Evolutionary conservation across 2,797 vertebrate species (phyloP).

Genomic region (Neosilurus mollespiculum): DNA sequence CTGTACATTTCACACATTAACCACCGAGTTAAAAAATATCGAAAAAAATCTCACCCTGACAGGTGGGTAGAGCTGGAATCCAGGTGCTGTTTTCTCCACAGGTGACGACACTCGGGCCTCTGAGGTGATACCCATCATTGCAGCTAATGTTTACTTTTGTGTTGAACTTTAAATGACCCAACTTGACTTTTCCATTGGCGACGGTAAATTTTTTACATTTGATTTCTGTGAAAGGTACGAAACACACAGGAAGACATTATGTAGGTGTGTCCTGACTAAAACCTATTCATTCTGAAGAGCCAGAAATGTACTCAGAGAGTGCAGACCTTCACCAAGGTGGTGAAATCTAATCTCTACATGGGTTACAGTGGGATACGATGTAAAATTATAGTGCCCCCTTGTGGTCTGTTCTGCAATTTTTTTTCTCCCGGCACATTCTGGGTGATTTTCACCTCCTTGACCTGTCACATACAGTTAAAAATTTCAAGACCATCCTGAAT

Average conservation of each 20-base stretch:
- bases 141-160: background rate
- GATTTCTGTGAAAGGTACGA: slow-evolving; percentile 4
- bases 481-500: no score
- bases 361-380: no score
- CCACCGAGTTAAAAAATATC: background rate
- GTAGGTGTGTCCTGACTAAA: no score
- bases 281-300: no score
- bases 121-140: background rate
- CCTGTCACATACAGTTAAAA: no score
- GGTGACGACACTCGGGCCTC: slow-evolving; percentile 1
- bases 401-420: no score
- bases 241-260: slow-evolving; percentile 1
- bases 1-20: background rate
- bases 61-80: slow-evolving; percentile 31
- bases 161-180: background rate
- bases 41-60: slow-evolving; percentile 22
- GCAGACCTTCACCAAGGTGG: no score
- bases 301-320: no score
- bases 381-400: no score
- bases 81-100: slow-evolving; percentile 32
- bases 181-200: background rate
- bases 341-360: no score
- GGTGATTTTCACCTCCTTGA: no score
- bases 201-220: slow-evolving; percentile 35
- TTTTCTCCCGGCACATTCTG: no score